phyloP scores from a whole-genome alignment of 2,797 vertebrate genomes.

The Emydoidea blandingii region DNA sequence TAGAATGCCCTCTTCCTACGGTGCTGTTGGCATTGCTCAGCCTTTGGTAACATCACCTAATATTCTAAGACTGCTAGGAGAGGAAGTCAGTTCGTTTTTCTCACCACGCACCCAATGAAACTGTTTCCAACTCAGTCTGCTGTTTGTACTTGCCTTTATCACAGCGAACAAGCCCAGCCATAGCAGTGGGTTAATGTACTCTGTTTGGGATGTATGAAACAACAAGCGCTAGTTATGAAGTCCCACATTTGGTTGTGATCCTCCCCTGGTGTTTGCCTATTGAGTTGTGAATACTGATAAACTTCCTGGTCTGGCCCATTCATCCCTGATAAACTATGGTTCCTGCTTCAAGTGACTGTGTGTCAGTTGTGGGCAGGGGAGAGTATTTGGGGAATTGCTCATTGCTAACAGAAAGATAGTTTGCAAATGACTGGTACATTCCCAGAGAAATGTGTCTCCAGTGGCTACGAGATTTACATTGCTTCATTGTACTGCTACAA shows the following conservation, averaged over 20 bases:
- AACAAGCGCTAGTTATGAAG: constrained; percentile 7
- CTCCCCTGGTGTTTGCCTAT: background rate
- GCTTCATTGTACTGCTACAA: constrained; percentile 42
- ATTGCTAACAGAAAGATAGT: constrained; percentile 40
- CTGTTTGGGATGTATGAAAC: constrained; percentile 20
- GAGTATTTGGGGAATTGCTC: constrained; percentile 44
- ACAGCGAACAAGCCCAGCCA: background rate
- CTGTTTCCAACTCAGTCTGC: background rate
- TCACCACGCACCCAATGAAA: background rate
- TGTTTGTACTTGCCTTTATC: background rate
- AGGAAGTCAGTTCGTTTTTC: background rate
- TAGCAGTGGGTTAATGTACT: constrained; percentile 2
- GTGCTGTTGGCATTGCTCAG: background rate
- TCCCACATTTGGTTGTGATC: constrained; percentile 24
- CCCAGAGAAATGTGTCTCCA: constrained; percentile 22
- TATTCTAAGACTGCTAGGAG: background rate
- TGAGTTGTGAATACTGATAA: background rate
- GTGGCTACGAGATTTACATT: constrained; percentile 20
- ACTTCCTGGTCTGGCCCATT: constrained; percentile 6
- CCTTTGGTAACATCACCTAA: background rate
- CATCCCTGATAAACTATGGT: background rate
- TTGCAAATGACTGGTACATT: constrained; percentile 51
- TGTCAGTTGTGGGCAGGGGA: constrained; percentile 40
- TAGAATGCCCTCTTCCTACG: background rate
- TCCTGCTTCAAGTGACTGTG: constrained; percentile 38